These are phyloP conservation scores for Apis laboriosa DNA, from an alignment of 1,140 invertebrate species.

Conservation along the genomic window DNA sequence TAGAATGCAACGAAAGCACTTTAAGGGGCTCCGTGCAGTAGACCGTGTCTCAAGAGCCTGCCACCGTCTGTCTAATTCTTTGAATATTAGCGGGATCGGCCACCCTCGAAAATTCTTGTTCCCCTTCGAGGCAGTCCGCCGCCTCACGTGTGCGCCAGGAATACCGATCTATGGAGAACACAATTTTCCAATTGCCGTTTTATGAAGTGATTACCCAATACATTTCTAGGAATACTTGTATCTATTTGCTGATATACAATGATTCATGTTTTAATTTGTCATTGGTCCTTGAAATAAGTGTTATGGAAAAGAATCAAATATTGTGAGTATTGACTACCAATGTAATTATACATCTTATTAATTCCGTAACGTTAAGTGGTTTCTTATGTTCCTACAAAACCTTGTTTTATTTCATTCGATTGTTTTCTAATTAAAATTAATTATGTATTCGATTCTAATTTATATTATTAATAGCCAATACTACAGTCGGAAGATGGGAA, in stretches of 20 bases:
- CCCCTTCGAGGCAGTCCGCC: slow-evolving; percentile 18
- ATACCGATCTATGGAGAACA: slow-evolving; percentile 35
- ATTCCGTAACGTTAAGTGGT: not conserved
- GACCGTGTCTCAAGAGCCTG: slow-evolving; percentile 64
- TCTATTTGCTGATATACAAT: too few relatives aligned
- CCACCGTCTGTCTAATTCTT: slow-evolving; percentile 69
- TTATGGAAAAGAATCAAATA: not conserved
- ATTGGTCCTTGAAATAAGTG: not conserved
- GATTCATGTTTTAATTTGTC: not conserved
- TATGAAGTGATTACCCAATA: not conserved
- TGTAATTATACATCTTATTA: not conserved
- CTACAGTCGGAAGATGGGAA: not conserved
- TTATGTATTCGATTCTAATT: not conserved
- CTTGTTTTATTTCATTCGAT: not conserved
- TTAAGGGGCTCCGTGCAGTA: slow-evolving; percentile 64
- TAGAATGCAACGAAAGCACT: slow-evolving; percentile 69
- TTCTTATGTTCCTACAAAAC: not conserved
- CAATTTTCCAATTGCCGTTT: slow-evolving; percentile 13
- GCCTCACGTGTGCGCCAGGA: slow-evolving; percentile 24
- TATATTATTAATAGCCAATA: not conserved
- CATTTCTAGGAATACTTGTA: not conserved
- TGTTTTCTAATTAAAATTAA: not conserved
- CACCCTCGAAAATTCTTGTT: slow-evolving; percentile 56
- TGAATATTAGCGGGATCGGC: slow-evolving; percentile 66
- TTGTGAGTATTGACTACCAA: not conserved